phyloP scores from a whole-genome alignment of 2,888 invertebrate species.

The Drosophila phalerata region DNA sequence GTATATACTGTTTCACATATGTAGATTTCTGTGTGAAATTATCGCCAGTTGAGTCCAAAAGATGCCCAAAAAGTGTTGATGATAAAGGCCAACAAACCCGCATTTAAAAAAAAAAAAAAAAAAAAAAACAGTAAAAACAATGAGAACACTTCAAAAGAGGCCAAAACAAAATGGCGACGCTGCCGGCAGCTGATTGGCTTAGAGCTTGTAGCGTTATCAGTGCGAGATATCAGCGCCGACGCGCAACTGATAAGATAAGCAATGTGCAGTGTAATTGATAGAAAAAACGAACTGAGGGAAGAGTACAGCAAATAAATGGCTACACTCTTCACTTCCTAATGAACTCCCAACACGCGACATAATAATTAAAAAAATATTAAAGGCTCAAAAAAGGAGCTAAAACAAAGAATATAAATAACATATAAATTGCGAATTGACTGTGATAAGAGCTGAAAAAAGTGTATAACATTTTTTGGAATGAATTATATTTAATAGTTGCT shows the following conservation, averaged over 20 bases:
- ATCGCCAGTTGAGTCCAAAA: slow-evolving; percentile 21
- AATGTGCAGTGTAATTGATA: slow-evolving; percentile 11
- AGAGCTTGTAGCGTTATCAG: slow-evolving; percentile 53
- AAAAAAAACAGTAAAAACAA: neutral
- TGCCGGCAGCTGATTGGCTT: slow-evolving; percentile 62
- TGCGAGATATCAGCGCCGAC: slow-evolving; percentile 65
- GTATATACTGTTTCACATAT: slow-evolving; percentile 3
- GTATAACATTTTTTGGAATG: too few species aligned
- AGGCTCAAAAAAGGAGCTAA: neutral
- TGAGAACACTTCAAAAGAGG: slow-evolving; percentile 17
- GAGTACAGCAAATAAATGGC: neutral
- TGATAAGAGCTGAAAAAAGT: too few species aligned
- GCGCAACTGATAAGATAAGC: slow-evolving; percentile 70
- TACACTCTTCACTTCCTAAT: slow-evolving; percentile 19
- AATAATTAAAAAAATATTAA: slow-evolving; percentile 67
- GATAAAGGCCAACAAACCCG: slow-evolving; percentile 30
- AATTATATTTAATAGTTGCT: too few species aligned
- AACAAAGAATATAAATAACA: slow-evolving; percentile 19
- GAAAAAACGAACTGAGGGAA: neutral
- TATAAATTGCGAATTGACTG: too few species aligned
- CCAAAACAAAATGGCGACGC: slow-evolving; percentile 70
- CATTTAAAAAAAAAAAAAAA: slow-evolving; percentile 5
- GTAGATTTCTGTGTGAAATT: slow-evolving; percentile 25
- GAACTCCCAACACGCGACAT: slow-evolving; percentile 60
- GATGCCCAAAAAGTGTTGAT: slow-evolving; percentile 5